Percentiles rank a stretch among this genome's conserved stretches.
Evolutionary conservation across 2,113 vertebrate genomes (phyloP).

Genomic region (Arenaria interpres): DNA sequence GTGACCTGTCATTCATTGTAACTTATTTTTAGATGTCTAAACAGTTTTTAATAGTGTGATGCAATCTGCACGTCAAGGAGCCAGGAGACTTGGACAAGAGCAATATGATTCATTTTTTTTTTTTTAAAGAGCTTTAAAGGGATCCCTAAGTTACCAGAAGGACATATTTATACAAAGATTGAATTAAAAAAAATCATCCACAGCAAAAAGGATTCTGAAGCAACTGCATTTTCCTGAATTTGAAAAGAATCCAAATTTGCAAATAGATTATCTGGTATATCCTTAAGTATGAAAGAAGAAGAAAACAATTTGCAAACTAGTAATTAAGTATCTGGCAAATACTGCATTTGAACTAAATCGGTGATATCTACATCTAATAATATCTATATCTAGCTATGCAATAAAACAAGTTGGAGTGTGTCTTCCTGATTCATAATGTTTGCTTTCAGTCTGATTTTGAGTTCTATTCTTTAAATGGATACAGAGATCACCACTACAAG

Average conservation of each 20-base stretch:
- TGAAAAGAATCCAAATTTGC: slow-evolving; percentile 39
- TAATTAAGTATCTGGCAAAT: slow-evolving; percentile 62
- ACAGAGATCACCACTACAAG: slow-evolving; percentile 55
- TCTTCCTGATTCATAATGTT: slow-evolving; percentile 45
- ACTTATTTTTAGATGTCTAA: slow-evolving; percentile 41
- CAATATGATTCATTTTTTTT: slow-evolving; percentile 33
- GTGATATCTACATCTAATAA: slow-evolving; percentile 44
- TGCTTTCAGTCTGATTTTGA: slow-evolving; percentile 57
- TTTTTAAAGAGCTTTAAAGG: slow-evolving; percentile 20
- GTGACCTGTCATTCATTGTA: slow-evolving; percentile 34
- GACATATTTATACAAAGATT: background rate
- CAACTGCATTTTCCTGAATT: slow-evolving; percentile 39
- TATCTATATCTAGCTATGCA: slow-evolving; percentile 7
- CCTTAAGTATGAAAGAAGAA: slow-evolving; percentile 13
- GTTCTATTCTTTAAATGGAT: slow-evolving; percentile 60
- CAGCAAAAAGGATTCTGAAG: background rate
- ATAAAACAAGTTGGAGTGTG: slow-evolving; percentile 55
- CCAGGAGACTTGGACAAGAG: slow-evolving; percentile 36
- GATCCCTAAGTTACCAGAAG: slow-evolving; percentile 34
- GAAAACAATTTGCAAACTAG: slow-evolving; percentile 62
- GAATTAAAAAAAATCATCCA: background rate
- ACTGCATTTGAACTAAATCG: slow-evolving; percentile 47
- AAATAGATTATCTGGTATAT: slow-evolving; percentile 36
- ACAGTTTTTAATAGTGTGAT: slow-evolving; percentile 44
- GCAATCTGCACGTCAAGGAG: slow-evolving; percentile 38